Base-by-base conservation (phyloP, 2,888 invertebrate genomes). In the Esperia sulphurella region DNA sequence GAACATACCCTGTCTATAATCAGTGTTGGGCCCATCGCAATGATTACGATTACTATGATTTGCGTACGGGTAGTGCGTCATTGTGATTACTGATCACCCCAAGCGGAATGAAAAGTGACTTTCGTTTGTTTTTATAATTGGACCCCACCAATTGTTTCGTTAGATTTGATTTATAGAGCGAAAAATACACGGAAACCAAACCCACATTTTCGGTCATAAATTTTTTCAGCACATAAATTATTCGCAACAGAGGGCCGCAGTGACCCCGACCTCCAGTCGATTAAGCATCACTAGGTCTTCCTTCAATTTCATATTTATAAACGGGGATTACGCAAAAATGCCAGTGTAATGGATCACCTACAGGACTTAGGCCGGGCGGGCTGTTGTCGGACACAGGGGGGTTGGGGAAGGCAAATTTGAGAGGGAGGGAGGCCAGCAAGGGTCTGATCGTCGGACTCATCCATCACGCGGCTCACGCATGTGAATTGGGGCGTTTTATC, bases 221-320 rank as follows among this genome's bases (percentile, higher is more conserved):
- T 67, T 74, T 72, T 75, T 73, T 74, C 75, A 62, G 63, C 74
- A 71, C 76, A 84, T 85, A 83, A 83, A 84, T 84, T 78, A 79
- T 74, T 71, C 65, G 63, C 69, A 68, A 67, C 75, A 70, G 70
- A 75, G 79, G 77, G 75, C 71, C 65, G 68, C 59, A 57, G 65
- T 77, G 85, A 82, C 87, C 86, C 83, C 87, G 83, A 84, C 84
- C 88, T 86, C 78, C 79, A 88, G 83, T 87, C 88, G 88, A 89
- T 89, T 89, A 89, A 89, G 75, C 87, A 87, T 86, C 84, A 80
- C 79, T 77, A 78, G 83, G 77, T 85, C 85, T 86, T 86, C 86
- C 85, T 84, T 85, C 86, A 88, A 88, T 85, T 88, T 89, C 88
- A 89, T 89, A 88, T 89, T 89, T 89, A 88, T 89, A 88, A 85